Evolutionary conservation across 2,113 vertebrate genomes (phyloP).

Genomic region (Lampris megalopsis): DNA sequence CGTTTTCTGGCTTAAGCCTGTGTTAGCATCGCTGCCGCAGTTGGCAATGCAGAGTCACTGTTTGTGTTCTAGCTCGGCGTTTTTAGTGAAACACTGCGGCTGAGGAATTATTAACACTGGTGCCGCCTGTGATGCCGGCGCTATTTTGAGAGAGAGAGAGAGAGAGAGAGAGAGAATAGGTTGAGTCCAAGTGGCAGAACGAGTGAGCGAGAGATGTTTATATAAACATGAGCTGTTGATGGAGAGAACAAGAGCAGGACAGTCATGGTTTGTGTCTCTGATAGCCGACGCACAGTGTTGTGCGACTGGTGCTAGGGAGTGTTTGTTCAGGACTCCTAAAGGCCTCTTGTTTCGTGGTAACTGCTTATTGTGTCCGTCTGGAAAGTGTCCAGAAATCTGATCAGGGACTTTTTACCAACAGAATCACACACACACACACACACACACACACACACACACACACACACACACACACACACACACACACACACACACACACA

Average conservation of each 20-base stretch:
- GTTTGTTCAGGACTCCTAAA: neutral
- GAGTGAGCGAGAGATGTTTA: neutral
- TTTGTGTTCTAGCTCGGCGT: neutral
- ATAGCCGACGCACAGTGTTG: neutral
- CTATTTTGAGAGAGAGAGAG: slow-evolving; percentile 41
- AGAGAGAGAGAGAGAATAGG: neutral
- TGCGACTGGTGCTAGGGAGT: neutral
- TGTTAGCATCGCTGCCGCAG: neutral
- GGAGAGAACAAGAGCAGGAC: neutral
- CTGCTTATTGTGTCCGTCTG: slow-evolving; percentile 20
- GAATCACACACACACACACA: neutral
- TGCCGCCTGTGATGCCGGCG: neutral
- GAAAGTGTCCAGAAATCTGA: slow-evolving; percentile 13
- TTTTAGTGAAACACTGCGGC: slow-evolving; percentile 13
- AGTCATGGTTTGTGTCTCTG: neutral
- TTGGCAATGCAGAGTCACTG: slow-evolving; percentile 1
- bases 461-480: neutral
- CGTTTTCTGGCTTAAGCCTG: no score
- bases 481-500: neutral
- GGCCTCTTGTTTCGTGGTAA: neutral
- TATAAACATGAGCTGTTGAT: neutral
- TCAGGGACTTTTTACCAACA: neutral
- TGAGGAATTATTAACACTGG: slow-evolving; percentile 29
- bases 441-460: slow-evolving; percentile 11
- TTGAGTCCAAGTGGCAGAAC: neutral